These are phyloP conservation scores for Sthenelais limicola DNA, from an alignment of 2,888 invertebrate species.

Conservation along the genomic window DNA sequence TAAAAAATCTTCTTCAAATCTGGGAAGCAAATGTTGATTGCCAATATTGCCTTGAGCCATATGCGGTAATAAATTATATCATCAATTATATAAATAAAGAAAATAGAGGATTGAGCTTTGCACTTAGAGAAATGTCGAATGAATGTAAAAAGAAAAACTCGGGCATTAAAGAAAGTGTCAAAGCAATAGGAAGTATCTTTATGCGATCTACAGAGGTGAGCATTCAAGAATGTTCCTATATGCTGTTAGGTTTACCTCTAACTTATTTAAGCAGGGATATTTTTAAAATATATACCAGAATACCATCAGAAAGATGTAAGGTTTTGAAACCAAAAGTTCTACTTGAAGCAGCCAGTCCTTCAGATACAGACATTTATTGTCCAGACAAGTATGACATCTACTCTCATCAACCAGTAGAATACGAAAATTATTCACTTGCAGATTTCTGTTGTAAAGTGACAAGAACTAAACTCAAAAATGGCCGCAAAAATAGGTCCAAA, in stretches of 20 bases:
- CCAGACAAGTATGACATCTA: background rate
- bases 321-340: background rate
- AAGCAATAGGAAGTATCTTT: background rate
- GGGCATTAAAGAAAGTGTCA: background rate
- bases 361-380: background rate
- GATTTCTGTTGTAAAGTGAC: background rate
- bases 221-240: background rate
- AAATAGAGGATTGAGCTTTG: background rate
- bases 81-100: too few species aligned
- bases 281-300: background rate
- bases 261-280: background rate
- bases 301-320: background rate
- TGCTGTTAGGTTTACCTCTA: background rate
- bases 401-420: background rate
- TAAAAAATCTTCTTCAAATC: background rate
- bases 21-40: too few species aligned
- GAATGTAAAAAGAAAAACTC: background rate
- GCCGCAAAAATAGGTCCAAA: background rate
- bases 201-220: background rate
- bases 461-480: background rate
- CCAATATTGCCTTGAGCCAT: background rate
- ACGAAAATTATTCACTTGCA: background rate
- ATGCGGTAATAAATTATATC: background rate
- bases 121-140: background rate
- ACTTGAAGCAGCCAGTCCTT: background rate